A percentile compares a stretch with the other conserved stretches of the same genome.
Evolutionary conservation across 2,113 vertebrate genomes (phyloP).

Genomic region (Tangachromis dhanisi): DNA sequence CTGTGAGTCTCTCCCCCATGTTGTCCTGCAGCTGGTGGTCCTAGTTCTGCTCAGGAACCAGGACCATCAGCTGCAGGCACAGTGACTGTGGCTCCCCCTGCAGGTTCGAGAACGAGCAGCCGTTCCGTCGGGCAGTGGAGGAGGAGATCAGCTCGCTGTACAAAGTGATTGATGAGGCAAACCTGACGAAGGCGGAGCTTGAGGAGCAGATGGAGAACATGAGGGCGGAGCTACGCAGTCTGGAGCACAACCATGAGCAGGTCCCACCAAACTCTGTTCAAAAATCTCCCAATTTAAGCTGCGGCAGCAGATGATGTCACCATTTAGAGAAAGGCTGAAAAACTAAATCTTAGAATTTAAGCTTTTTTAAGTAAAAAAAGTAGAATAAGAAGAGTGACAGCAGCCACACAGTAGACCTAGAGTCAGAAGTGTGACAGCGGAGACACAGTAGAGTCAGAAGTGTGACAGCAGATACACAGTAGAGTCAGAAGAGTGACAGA

Average conservation of each 20-base stretch:
- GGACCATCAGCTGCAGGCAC: not conserved
- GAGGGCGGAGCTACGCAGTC: slow-evolving; percentile 77
- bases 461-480: fast-evolving
- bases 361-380: not conserved
- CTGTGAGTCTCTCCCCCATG: not conserved
- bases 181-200: slow-evolving; percentile 81
- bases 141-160: slow-evolving; percentile 89
- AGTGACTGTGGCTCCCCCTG: not conserved
- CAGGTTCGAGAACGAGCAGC: slow-evolving; percentile 89
- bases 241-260: slow-evolving; percentile 85
- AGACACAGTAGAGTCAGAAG: fast-evolving
- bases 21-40: not conserved
- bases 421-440: fast-evolving
- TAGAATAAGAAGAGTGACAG: not conserved
- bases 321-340: not conserved
- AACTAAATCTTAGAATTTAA: not conserved
- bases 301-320: not conserved
- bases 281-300: not conserved
- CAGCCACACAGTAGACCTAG: not conserved
- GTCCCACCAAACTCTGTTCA: slow-evolving; percentile 51
- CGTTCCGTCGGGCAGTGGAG: slow-evolving; percentile 84
- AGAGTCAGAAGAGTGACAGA: fast-evolving
- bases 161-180: slow-evolving; percentile 89
- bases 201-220: slow-evolving; percentile 85
- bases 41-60: not conserved